A percentile compares a stretch with the other conserved stretches of the same genome.
phyloP scores from a whole-genome alignment of 2,113 vertebrate species.

The Clarias batrachus region DNA sequence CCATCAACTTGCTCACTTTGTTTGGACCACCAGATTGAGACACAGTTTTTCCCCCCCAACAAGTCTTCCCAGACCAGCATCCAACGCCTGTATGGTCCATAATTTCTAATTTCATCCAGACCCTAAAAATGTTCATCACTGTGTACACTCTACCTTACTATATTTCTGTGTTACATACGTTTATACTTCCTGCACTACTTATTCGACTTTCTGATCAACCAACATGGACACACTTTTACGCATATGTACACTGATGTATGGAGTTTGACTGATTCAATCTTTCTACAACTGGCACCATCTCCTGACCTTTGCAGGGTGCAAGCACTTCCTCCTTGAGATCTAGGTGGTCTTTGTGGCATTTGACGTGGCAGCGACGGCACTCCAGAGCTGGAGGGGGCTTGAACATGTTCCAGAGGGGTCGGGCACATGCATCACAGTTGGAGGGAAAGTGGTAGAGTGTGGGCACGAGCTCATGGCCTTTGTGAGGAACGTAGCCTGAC shows the following conservation, averaged over 20 bases:
- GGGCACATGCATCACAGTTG: slow-evolving; percentile 90
- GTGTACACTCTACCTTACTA: not conserved
- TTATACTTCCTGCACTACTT: not conserved
- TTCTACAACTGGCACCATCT: not conserved
- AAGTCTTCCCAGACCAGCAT: not conserved
- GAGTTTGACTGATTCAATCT: not conserved
- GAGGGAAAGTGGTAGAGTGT: slow-evolving; percentile 97
- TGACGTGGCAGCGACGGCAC: slow-evolving; percentile 92
- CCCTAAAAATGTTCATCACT: not conserved
- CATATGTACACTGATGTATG: not conserved
- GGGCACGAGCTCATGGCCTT: slow-evolving; percentile 93
- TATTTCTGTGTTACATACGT: not conserved
- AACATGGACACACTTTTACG: not conserved
- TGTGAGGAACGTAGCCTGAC: slow-evolving; percentile 87
- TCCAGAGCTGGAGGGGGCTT: slow-evolving; percentile 93
- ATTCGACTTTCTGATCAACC: not conserved
- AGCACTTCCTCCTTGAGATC: slow-evolving; percentile 92
- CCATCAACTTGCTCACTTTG: not conserved
- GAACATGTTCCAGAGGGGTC: slow-evolving; percentile 93
- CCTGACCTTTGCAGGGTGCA: slow-evolving; percentile 87
- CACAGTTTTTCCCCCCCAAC: not conserved
- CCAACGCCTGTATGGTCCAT: not conserved
- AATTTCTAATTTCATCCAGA: not conserved
- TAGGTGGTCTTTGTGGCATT: slow-evolving; percentile 97
- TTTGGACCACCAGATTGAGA: not conserved